These are phyloP conservation scores for Netelia melanura DNA, from an alignment of 2,888 invertebrate species.

Conservation along the genomic window DNA sequence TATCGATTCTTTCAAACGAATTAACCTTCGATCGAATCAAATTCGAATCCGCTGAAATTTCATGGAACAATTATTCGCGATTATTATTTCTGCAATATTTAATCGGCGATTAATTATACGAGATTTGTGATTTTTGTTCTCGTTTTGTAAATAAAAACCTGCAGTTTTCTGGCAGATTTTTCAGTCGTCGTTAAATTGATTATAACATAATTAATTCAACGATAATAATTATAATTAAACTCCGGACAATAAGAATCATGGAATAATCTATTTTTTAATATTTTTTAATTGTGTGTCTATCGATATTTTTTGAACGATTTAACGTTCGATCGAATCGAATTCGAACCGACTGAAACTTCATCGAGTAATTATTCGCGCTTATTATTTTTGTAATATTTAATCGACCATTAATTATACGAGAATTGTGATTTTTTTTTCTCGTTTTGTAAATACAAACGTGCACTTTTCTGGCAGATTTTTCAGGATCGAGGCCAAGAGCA, in stretches of 20 bases:
- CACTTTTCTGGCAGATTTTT: constrained; percentile 26
- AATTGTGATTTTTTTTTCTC: background rate
- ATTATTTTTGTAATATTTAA: too few relatives aligned
- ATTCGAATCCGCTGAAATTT: background rate
- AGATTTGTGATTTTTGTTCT: background rate
- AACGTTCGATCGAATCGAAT: background rate
- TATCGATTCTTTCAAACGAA: background rate
- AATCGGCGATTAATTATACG: too few relatives aligned
- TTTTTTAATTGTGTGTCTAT: background rate
- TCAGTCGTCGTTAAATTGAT: background rate
- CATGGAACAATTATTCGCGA: background rate
- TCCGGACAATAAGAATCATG: background rate
- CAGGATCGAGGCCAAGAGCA: constrained; percentile 62
- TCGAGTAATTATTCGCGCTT: too few relatives aligned
- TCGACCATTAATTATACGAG: too few relatives aligned
- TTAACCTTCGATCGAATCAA: background rate
- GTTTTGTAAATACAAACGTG: background rate
- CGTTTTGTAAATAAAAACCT: background rate
- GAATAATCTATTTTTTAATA: background rate
- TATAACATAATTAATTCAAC: too few relatives aligned
- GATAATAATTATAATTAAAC: too few relatives aligned
- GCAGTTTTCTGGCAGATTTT: constrained; percentile 23
- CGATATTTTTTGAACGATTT: background rate
- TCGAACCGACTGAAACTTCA: background rate
- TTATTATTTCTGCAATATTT: too few relatives aligned